Evolutionary conservation across 2,113 vertebrate genomes (phyloP).

Genomic region (Corythoichthys haematopterus): DNA sequence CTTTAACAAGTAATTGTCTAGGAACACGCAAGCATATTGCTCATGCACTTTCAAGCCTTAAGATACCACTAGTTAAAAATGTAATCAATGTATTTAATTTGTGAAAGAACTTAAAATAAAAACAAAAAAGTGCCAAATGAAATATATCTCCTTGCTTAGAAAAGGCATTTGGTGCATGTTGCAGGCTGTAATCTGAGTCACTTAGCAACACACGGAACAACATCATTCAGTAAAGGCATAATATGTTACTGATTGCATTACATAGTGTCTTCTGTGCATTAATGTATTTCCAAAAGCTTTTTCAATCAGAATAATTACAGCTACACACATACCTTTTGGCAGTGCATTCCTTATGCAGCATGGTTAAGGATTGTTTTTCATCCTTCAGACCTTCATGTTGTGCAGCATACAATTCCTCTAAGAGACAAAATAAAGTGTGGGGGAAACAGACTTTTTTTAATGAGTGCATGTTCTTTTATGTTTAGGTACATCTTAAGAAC

Average conservation of each 20-base stretch:
- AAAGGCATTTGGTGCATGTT: slow-evolving; percentile 17
- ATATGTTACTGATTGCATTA: slow-evolving; percentile 25
- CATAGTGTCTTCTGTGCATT: slow-evolving; percentile 10
- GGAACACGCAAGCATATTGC: slow-evolving; percentile 5
- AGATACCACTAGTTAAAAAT: background rate
- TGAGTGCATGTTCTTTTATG: slow-evolving; percentile 38
- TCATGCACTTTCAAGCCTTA: background rate
- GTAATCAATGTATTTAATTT: background rate
- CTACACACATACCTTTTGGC: slow-evolving; percentile 85
- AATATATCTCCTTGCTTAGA: slow-evolving; percentile 39
- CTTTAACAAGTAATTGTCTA: background rate
- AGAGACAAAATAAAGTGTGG: slow-evolving; percentile 28
- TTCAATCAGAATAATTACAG: slow-evolving; percentile 41
- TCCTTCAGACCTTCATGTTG: slow-evolving; percentile 80
- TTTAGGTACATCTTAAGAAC: slow-evolving; percentile 44
- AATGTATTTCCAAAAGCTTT: background rate
- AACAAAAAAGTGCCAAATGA: slow-evolving; percentile 22
- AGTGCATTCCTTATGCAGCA: slow-evolving; percentile 86
- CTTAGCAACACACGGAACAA: slow-evolving; percentile 10
- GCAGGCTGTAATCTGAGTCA: slow-evolving; percentile 14
- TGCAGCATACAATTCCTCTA: slow-evolving; percentile 82
- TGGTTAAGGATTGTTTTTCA: slow-evolving; percentile 81
- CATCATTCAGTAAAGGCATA: slow-evolving; percentile 9
- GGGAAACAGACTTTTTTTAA: slow-evolving; percentile 29
- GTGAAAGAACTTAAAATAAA: background rate